These are phyloP conservation scores for Lepidotrigona ventralis DNA, from an alignment of 1,140 invertebrate species.

Conservation along the genomic window DNA sequence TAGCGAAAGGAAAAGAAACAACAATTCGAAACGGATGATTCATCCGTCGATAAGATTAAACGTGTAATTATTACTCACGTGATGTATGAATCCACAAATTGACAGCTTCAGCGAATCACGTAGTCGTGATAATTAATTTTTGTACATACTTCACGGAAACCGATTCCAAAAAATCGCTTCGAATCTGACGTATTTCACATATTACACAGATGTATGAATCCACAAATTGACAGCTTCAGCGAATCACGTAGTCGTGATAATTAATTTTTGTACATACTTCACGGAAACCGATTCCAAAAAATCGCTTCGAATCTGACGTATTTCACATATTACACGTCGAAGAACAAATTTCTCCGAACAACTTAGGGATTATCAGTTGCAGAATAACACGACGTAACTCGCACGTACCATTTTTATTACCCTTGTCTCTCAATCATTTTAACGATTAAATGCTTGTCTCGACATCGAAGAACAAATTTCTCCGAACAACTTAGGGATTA, in stretches of 20 bases:
- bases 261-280: conserved; percentile 5
- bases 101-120: background rate
- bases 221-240: background rate
- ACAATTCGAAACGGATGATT: background rate
- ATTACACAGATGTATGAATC: too few relatives aligned
- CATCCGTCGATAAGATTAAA: conserved; percentile 5
- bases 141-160: background rate
- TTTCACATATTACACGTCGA: background rate
- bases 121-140: background rate
- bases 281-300: background rate
- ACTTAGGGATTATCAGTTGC: background rate
- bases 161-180: background rate
- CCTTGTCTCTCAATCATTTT: conserved; percentile 15
- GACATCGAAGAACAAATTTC: background rate
- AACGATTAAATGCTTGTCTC: background rate
- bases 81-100: background rate
- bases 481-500: background rate
- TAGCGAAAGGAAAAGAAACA: background rate
- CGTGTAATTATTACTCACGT: background rate
- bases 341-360: background rate
- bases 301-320: background rate
- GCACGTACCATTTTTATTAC: background rate
- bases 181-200: background rate
- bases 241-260: background rate
- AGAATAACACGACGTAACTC: background rate